Conservation (phyloP, 2,888 invertebrate species). For the Lacanobia oleracea region DNA sequence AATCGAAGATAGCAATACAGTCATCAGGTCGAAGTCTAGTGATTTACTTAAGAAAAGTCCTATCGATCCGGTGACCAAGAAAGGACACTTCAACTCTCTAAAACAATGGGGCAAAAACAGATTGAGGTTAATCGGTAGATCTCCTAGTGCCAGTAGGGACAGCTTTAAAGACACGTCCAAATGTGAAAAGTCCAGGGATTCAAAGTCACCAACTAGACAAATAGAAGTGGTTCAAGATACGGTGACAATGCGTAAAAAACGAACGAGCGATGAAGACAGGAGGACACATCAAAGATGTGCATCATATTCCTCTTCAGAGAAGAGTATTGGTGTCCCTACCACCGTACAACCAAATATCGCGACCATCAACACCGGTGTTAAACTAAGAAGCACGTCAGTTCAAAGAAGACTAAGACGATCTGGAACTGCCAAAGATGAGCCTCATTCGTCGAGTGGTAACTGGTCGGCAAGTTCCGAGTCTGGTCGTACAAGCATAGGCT, state of each 20-base stretch:
- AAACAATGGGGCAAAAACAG: slow-evolving; percentile 96
- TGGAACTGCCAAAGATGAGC: slow-evolving; percentile 93
- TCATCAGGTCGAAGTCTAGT: slow-evolving; percentile 93
- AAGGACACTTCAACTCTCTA: slow-evolving; percentile 94
- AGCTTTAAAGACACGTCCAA: slow-evolving; percentile 84
- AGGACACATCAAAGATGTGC: slow-evolving; percentile 94
- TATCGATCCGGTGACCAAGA: slow-evolving; percentile 89
- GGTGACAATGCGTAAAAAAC: slow-evolving; percentile 92
- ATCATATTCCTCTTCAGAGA: slow-evolving; percentile 94
- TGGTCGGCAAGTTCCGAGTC: slow-evolving; percentile 98
- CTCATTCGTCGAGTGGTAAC: slow-evolving; percentile 97
- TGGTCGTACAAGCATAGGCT: slow-evolving; percentile 95
- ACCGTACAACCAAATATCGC: slow-evolving; percentile 87
- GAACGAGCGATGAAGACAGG: slow-evolving; percentile 91
- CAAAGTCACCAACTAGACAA: slow-evolving; percentile 81
- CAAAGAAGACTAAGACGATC: slow-evolving; percentile 93
- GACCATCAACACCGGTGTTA: slow-evolving; percentile 92
- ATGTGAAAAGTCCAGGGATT: slow-evolving; percentile 83
- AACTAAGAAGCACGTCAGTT: slow-evolving; percentile 94
- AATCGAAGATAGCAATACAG: slow-evolving; percentile 88
- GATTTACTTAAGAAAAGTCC: slow-evolving; percentile 94
- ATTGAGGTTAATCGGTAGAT: slow-evolving; percentile 93
- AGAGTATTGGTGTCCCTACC: slow-evolving; percentile 91
- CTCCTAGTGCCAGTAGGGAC: slow-evolving; percentile 90
- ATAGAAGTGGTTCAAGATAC: slow-evolving; percentile 93